A percentile compares a stretch with the other conserved stretches of the same genome.
phyloP scores from a whole-genome alignment of 2,797 vertebrate genomes.

The Acrocephalus scirpaceus region DNA sequence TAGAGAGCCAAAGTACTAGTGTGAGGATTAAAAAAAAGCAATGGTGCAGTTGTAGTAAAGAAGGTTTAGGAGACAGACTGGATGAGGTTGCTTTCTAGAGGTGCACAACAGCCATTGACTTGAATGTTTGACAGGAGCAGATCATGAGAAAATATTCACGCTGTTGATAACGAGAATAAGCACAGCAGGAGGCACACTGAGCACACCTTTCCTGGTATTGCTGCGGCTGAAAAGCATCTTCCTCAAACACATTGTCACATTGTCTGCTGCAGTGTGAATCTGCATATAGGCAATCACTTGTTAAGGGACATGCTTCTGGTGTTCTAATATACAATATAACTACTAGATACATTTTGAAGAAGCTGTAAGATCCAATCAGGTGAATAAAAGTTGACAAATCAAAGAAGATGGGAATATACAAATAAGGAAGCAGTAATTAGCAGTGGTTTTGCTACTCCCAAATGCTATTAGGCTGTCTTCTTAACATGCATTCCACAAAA shows the following conservation, averaged over 20 bases:
- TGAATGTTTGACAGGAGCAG: not conserved
- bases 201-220: not conserved
- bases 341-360: not conserved
- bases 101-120: not conserved
- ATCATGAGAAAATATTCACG: not conserved
- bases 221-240: not conserved
- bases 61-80: not conserved
- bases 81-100: not conserved
- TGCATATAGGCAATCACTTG: not conserved
- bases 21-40: not conserved
- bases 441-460: not conserved
- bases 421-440: conserved; percentile 8
- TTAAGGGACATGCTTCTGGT: not conserved
- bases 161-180: not conserved
- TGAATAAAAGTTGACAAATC: not conserved
- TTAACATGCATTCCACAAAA: conserved; percentile 1
- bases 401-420: not conserved
- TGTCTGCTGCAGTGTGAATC: not conserved
- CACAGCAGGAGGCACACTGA: not conserved
- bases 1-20: not conserved
- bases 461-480: not conserved
- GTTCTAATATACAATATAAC: not conserved
- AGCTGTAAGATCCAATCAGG: not conserved
- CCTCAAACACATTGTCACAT: not conserved
- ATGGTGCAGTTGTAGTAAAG: not conserved